Percentiles rank a stretch among this genome's conserved stretches.
Conservation (phyloP, 2,888 invertebrate species). For the Palloptera scutellata region DNA sequence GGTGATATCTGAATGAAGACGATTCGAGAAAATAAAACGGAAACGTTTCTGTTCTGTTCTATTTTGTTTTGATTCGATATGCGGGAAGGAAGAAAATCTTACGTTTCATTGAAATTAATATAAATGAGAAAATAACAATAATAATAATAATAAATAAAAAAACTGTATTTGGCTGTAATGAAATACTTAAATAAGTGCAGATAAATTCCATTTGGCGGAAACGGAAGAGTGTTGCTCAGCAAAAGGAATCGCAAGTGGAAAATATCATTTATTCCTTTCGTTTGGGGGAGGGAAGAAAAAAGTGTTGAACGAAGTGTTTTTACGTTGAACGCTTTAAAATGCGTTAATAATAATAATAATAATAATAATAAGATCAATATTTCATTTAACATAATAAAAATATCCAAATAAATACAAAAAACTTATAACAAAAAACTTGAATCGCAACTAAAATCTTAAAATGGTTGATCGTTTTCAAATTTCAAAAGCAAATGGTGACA, state of each 20-base stretch:
- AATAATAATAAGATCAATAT: slow-evolving; percentile 23
- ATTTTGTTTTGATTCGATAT: background rate
- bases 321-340: too few species aligned
- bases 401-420: slow-evolving; percentile 19
- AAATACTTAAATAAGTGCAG: too few species aligned
- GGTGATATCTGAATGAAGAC: slow-evolving; percentile 35
- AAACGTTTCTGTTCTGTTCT: background rate
- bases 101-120: too few species aligned
- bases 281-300: too few species aligned
- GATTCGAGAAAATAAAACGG: background rate
- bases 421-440: slow-evolving; percentile 22
- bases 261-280: too few species aligned
- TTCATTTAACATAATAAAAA: slow-evolving; percentile 20
- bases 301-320: too few species aligned
- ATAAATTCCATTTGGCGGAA: too few species aligned
- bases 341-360: slow-evolving; percentile 10
- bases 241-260: too few species aligned
- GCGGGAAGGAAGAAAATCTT: too few species aligned
- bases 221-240: too few species aligned
- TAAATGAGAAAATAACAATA: background rate
- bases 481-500: slow-evolving; percentile 50
- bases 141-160: too few species aligned
- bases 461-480: slow-evolving; percentile 59
- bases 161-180: too few species aligned
- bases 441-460: slow-evolving; percentile 14